Evolutionary conservation across 1,140 invertebrate species (phyloP), one percentile per base, ranked within the genome.

Genomic region (Leucophenga varia): DNA sequence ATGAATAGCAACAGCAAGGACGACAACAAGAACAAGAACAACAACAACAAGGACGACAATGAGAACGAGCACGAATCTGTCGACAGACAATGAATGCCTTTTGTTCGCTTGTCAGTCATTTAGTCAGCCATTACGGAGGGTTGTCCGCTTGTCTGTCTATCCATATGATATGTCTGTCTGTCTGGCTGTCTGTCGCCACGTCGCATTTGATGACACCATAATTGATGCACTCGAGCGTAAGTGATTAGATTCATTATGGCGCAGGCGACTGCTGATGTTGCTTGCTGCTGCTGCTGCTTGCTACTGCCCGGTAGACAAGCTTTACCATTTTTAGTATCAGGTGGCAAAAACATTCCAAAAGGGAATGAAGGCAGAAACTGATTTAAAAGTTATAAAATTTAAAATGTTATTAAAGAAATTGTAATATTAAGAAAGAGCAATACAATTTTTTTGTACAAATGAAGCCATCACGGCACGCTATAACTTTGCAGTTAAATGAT

Each of bases 191-290:
- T 51, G 45, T 35, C 39, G 28, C 20, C 17, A 34, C 19, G 16
- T 21, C 43, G 42, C 32, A 35, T 54, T 59, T 65, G 69, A 69
- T 69, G 59, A 61, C 52, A 72, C 51, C 55, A 72, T 72, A 72
- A 72, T 72, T 72, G 69, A 72, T 72, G 69, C 64, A 72, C 69
- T 72, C 69, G 64, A 69, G 69, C 69, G 69, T 72, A 72, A 72
- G 69, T 72, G 69, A 72, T 72, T 72, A 72, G 69, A 72, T 72
- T 72, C 69, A 72, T 72, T 72, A 72, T 61, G 69, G 61, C 59
- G 53, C 38, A 45, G 59, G 51, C 63, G 57, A 50, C 48, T 58
- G 37, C 42, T 40, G 35, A 12, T 2, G 6, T 13, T 31, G 12
- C 28, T 18, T 35, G n/a, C 48, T 58, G 37, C 42, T 40, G 35